These are phyloP conservation scores for Lordiphosa fenestrarum DNA, from an alignment of 2,888 invertebrate genomes.

Conservation along the genomic window DNA sequence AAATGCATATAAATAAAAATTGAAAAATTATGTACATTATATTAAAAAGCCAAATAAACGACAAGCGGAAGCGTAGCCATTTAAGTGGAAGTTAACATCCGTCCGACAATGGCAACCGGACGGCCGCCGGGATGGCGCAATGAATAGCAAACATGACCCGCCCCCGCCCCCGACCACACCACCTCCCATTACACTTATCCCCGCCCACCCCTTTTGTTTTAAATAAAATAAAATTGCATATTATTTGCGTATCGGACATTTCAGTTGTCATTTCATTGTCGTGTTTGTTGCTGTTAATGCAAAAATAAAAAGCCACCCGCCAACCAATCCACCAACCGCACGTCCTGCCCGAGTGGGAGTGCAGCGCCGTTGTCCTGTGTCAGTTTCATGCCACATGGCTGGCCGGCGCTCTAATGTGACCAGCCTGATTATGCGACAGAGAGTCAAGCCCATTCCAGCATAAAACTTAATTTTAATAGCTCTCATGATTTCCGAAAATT, in stretches of 20 bases:
- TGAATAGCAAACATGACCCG: slow-evolving; percentile 48
- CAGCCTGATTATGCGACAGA: slow-evolving; percentile 38
- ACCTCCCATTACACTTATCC: not conserved
- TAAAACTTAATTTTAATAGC: slow-evolving; percentile 66
- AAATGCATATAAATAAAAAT: slow-evolving; percentile 68
- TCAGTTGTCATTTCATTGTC: slow-evolving; percentile 79
- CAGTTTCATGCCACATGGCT: slow-evolving; percentile 55
- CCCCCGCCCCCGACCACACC: not conserved
- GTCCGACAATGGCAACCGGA: slow-evolving; percentile 72
- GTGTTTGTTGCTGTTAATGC: slow-evolving; percentile 75
- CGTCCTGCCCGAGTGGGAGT: slow-evolving; percentile 29
- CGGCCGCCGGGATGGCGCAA: slow-evolving; percentile 30
- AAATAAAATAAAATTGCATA: slow-evolving; percentile 75
- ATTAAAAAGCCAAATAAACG: slow-evolving; percentile 74
- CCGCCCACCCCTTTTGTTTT: slow-evolving; percentile 24
- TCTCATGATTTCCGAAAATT: slow-evolving; percentile 73
- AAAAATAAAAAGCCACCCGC: slow-evolving; percentile 65
- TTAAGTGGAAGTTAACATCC: slow-evolving; percentile 78
- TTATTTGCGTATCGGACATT: slow-evolving; percentile 78
- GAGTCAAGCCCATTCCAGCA: slow-evolving; percentile 1
- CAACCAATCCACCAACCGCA: slow-evolving; percentile 9
- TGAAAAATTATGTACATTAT: slow-evolving; percentile 74
- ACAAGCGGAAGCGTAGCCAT: slow-evolving; percentile 79
- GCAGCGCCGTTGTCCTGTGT: slow-evolving; percentile 36
- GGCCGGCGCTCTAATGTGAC: slow-evolving; percentile 28